Percentiles rank a stretch among this genome's conserved stretches.
Conservation (phyloP, 2,113 vertebrate species). For the Ictidomys tridecemlineatus region DNA sequence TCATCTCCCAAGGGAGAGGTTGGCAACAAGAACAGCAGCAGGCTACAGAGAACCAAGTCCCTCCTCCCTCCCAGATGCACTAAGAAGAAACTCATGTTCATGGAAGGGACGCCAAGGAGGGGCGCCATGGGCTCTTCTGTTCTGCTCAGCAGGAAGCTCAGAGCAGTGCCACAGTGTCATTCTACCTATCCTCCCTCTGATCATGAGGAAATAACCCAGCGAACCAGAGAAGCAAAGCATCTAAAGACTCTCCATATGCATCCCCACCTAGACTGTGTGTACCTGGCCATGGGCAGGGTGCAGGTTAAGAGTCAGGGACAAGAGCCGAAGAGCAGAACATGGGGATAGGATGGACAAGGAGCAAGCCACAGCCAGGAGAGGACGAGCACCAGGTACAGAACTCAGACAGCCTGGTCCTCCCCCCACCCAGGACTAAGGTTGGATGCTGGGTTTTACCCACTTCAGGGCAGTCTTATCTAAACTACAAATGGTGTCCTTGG, state of each 20-base stretch:
- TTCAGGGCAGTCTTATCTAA: neutral
- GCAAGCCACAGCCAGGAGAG: neutral
- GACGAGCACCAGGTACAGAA: fast-evolving
- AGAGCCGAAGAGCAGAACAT: neutral
- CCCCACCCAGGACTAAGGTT: neutral
- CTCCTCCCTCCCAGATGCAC: neutral
- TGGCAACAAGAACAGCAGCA: neutral
- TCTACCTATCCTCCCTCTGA: too few species aligned
- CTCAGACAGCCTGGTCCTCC: neutral
- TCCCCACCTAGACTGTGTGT: neutral
- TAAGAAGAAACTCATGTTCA: neutral
- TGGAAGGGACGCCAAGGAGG: neutral
- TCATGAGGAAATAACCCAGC: neutral
- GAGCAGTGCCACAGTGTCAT: neutral
- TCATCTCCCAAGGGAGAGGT: conserved; percentile 45
- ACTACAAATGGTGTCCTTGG: neutral
- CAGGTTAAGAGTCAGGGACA: neutral
- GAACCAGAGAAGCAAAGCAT: neutral
- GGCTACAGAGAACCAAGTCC: neutral
- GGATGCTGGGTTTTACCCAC: neutral
- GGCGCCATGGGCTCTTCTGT: neutral
- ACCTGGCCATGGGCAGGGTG: neutral
- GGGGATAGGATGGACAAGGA: neutral
- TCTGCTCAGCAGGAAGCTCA: neutral
- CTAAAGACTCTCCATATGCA: neutral